Evolutionary conservation across 2,113 vertebrate species (phyloP).

Genomic region (Anthoscopus minutus): DNA sequence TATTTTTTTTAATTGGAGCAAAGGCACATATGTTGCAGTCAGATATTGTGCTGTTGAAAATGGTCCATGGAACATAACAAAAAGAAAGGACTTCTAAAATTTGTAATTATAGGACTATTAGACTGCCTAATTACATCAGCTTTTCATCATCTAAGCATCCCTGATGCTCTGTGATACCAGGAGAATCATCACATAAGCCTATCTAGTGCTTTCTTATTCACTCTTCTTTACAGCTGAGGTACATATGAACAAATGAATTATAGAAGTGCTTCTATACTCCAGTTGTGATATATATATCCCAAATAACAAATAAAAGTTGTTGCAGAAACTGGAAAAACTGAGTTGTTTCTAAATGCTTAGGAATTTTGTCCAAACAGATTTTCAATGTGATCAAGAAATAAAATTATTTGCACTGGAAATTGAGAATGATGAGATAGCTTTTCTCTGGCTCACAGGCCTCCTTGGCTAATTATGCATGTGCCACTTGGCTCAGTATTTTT

Average conservation of each 20-base stretch:
- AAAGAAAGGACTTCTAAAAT: not conserved
- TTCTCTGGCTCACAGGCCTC: not conserved
- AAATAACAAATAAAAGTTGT: not conserved
- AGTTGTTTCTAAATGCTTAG: not conserved
- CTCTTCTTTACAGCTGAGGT: not conserved
- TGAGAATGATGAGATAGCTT: not conserved
- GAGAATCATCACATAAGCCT: not conserved
- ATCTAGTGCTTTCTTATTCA: not conserved
- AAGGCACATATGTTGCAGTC: not conserved
- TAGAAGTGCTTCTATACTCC: not conserved
- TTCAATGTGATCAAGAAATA: not conserved
- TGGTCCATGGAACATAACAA: not conserved
- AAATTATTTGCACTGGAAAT: not conserved
- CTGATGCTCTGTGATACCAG: not conserved
- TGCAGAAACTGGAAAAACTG: not conserved
- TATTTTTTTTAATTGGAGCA: not conserved
- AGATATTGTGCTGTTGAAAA: not conserved
- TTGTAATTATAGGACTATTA: not conserved
- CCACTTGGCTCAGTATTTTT: not conserved
- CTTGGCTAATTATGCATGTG: not conserved
- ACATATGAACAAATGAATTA: not conserved
- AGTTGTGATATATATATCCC: not conserved
- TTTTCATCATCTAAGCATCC: not conserved
- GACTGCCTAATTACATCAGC: not conserved
- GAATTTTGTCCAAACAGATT: not conserved